Evolutionary conservation across 2,797 vertebrate genomes (phyloP).

Genomic region (Sebastes taczanowskii): DNA sequence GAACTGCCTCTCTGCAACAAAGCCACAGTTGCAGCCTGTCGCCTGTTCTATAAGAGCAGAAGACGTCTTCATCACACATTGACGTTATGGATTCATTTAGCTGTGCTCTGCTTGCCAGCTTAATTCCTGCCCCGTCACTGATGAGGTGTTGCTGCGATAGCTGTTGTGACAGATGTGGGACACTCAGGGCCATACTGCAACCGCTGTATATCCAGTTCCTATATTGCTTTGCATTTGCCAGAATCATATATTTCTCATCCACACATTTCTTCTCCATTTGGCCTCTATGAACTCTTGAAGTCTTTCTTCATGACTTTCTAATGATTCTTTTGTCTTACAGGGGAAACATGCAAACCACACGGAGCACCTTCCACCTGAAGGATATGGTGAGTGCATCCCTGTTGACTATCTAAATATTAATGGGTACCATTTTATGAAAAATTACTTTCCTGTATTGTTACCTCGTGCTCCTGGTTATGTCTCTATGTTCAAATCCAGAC

Average conservation of each 20-base stretch:
- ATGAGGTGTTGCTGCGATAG: not conserved
- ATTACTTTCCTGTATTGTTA: not conserved
- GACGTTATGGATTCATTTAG: not conserved
- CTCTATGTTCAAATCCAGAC: not conserved
- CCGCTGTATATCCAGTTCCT: not conserved
- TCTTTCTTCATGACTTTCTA: not conserved
- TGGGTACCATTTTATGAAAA: not conserved
- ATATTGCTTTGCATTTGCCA: not conserved
- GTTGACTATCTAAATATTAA: not conserved
- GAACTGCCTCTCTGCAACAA: not conserved
- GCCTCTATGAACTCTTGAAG: not conserved
- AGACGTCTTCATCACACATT: not conserved
- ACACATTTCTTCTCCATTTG: not conserved
- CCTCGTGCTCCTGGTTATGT: not conserved
- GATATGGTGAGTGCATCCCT: slow-evolving; percentile 85
- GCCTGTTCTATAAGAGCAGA: not conserved
- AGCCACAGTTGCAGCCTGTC: not conserved
- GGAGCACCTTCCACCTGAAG: slow-evolving; percentile 94
- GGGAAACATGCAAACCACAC: slow-evolving; percentile 92
- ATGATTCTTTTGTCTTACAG: slow-evolving; percentile 79
- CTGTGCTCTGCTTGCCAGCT: not conserved
- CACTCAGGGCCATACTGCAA: not conserved
- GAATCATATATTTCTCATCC: not conserved
- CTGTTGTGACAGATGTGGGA: slow-evolving; percentile 9
- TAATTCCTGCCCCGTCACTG: not conserved